Evolutionary conservation across 1,140 invertebrate genomes (phyloP).

Genomic region (Lasioglossum albipes): DNA sequence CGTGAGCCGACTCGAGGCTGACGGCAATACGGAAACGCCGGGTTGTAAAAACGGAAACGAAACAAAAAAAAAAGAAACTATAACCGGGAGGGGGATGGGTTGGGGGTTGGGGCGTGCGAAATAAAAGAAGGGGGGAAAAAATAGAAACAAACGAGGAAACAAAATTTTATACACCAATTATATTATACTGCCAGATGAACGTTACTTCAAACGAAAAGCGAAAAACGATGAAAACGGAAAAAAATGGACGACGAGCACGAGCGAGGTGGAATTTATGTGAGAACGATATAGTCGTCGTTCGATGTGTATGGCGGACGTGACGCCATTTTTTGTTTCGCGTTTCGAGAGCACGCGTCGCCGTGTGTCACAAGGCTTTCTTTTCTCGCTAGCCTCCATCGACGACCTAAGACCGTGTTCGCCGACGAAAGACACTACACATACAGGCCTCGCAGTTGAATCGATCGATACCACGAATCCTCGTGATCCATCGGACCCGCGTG

Average conservation of each 20-base stretch:
- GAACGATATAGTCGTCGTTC: conserved; percentile 25
- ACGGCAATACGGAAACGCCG: conserved; percentile 5
- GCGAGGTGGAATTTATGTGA: too few relatives aligned
- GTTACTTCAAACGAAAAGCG: conserved; percentile 46
- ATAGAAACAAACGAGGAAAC: conserved; percentile 25
- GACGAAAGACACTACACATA: background rate
- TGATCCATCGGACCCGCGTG: background rate
- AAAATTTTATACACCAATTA: conserved; percentile 73
- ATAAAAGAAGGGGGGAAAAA: background rate
- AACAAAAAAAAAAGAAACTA: background rate
- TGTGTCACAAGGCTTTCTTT: conserved; percentile 33
- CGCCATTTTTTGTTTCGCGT: conserved; percentile 29
- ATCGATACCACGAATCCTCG: conserved; percentile 46
- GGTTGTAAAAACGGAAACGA: background rate
- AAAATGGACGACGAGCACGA: background rate
- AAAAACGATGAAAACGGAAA: conserved; percentile 4
- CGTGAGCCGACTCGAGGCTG: conserved; percentile 51
- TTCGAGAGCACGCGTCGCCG: background rate
- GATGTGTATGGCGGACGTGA: background rate
- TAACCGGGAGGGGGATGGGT: background rate
- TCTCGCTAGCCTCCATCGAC: conserved; percentile 48
- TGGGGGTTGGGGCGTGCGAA: too few relatives aligned
- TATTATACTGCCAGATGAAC: conserved; percentile 69
- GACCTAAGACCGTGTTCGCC: conserved; percentile 51
- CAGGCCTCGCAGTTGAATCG: conserved; percentile 64